Base-by-base conservation (phyloP, 2,888 invertebrate genomes). In the Yponomeuta cagnagella region DNA sequence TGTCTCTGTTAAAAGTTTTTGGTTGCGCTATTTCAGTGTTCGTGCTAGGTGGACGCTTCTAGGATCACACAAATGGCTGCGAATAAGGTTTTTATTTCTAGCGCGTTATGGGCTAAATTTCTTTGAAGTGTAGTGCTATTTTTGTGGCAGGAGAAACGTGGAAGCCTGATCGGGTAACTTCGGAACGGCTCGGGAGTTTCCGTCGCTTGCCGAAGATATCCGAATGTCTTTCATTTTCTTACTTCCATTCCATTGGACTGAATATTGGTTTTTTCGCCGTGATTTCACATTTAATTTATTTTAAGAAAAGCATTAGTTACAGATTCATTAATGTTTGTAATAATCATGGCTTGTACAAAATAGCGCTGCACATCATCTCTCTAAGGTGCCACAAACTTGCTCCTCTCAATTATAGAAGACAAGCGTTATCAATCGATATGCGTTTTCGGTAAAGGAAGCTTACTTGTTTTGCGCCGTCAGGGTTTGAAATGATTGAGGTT, bases 71-170 rank as follows among this genome's bases (percentile, higher is more conserved):
- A 58, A 58, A 58, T 58, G 52, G 52, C 52, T 58, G 52, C 52
- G 15, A 43, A 58, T 58, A 58, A 58, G 52, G 52, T 58, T 58
- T 58, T 58, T 58, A 58, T 58, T 58, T 58, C 52, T 58, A 58
- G 52, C 15, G 52, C 43, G 43, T 43, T 43, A 43, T 43, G 43
- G 52, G 52, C 52, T 15, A 58, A 58, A 58, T 58, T 58, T 58
- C 52, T 15, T 15, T 58, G 52, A 58, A 12, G 52, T 58, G 52
- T 58, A 15, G 52, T 58, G 52, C 52, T 58, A 15, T 58, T 58
- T 52, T 52, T 52, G 5, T 12, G 52, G 52, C 4, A 10, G 52
- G 6, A 4, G 52, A 52, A 33, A 33, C 2, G 33, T 33, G 33
- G 5, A 33, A 33, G 33, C 33, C 8, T 43, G 43, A 58, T 15